Evolutionary conservation across 2,113 vertebrate species (phyloP).

Genomic region (Anhinga rufa): DNA sequence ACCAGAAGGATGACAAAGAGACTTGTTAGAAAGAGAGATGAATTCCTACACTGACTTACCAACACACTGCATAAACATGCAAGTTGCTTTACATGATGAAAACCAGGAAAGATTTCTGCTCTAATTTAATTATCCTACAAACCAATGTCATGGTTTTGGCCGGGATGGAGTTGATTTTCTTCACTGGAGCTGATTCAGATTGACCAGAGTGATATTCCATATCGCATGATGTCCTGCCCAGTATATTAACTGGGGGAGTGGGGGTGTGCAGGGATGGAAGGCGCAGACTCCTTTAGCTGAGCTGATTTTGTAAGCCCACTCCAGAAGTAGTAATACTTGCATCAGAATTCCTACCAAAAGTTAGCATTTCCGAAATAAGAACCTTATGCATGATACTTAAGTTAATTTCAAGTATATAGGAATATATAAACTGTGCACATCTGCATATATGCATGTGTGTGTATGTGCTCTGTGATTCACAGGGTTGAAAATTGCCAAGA

Average conservation of each 20-base stretch:
- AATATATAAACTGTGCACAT: neutral
- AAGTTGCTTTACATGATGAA: neutral
- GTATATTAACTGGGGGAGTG: too few species aligned
- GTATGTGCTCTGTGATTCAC: neutral
- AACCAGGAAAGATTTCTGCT: neutral
- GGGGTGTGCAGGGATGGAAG: too few species aligned
- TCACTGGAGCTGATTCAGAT: too few species aligned
- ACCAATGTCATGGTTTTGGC: too few species aligned
- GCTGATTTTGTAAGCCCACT: too few species aligned
- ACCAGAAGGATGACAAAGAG: neutral
- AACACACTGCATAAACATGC: neutral
- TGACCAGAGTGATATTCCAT: too few species aligned
- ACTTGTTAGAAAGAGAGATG: neutral
- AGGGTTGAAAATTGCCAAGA: constrained; percentile 6
- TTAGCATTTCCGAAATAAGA: neutral
- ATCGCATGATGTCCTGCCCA: too few species aligned
- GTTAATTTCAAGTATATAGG: neutral
- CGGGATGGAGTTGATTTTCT: too few species aligned
- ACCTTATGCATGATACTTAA: neutral
- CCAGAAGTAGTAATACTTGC: neutral
- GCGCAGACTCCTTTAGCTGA: too few species aligned
- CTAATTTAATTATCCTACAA: neutral
- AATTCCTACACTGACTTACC: neutral
- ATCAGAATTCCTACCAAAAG: neutral
- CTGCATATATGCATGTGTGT: neutral